phyloP scores from a whole-genome alignment of 2,113 vertebrate species.

The Trachemys scripta region DNA sequence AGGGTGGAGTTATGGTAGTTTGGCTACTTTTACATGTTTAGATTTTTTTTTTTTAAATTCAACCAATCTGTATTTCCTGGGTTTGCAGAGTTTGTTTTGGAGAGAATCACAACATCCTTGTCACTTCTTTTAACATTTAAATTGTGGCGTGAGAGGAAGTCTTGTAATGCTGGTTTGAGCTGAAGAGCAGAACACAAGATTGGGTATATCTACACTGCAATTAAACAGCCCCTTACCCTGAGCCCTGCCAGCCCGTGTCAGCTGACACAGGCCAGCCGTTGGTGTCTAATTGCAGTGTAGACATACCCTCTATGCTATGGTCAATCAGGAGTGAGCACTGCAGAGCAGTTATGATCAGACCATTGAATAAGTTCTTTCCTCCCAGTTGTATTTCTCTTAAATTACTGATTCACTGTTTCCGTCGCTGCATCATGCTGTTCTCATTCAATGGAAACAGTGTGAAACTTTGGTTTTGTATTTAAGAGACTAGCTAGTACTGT shows the following conservation, averaged over 20 bases:
- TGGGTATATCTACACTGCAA: not conserved
- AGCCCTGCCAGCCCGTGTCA: not conserved
- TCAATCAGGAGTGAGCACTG: not conserved
- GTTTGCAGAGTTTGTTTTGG: not conserved
- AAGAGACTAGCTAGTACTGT: conserved; percentile 23
- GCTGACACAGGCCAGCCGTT: not conserved
- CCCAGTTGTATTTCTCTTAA: conserved; percentile 8
- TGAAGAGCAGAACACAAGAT: conserved; percentile 37
- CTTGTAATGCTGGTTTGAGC: accelerated
- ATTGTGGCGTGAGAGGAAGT: not conserved
- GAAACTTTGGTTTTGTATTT: conserved; percentile 52
- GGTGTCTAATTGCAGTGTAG: not conserved
- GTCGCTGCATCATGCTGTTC: conserved; percentile 33
- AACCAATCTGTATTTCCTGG: conserved; percentile 36
- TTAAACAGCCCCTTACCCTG: not conserved
- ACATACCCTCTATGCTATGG: not conserved
- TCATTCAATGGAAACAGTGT: conserved; percentile 60
- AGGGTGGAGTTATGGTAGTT: not conserved
- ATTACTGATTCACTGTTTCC: conserved; percentile 37
- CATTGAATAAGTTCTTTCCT: conserved; percentile 36
- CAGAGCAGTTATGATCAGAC: conserved; percentile 8
- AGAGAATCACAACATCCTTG: not conserved
- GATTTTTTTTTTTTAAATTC: not conserved
- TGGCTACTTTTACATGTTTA: not conserved
- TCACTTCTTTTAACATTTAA: not conserved